phyloP scores from a whole-genome alignment of 2,888 invertebrate genomes.

The Xanthorhoe spadicearia region DNA sequence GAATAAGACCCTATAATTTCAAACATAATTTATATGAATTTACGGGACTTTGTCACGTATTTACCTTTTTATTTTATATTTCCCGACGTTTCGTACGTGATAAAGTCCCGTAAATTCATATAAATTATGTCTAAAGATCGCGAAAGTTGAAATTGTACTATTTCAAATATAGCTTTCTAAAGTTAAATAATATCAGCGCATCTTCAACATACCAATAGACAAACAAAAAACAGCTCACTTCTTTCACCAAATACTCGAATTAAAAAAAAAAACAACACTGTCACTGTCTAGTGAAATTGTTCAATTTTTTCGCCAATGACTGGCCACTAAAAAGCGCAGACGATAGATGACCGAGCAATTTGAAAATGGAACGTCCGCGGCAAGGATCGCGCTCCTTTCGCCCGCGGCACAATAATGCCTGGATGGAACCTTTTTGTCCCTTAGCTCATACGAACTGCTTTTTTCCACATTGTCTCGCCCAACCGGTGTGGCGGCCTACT shows the following conservation, averaged over 20 bases:
- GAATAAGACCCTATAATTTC: too few species aligned
- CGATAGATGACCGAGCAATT: slow-evolving; percentile 63
- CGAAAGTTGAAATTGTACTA: background rate
- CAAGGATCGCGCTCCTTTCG: slow-evolving; percentile 70
- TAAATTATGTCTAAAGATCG: too few species aligned
- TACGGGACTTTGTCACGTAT: too few species aligned
- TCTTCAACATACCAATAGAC: slow-evolving; percentile 43
- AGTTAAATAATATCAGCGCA: slow-evolving; percentile 13
- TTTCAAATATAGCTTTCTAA: slow-evolving; percentile 10
- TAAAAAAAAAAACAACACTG: slow-evolving; percentile 55
- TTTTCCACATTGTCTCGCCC: slow-evolving; percentile 72
- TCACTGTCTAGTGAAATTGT: slow-evolving; percentile 61
- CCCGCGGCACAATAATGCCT: slow-evolving; percentile 64
- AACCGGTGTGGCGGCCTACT: slow-evolving; percentile 58
- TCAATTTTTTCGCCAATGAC: slow-evolving; percentile 59
- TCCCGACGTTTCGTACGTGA: too few species aligned
- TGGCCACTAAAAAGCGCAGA: slow-evolving; percentile 50
- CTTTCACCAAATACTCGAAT: slow-evolving; percentile 44
- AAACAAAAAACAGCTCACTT: slow-evolving; percentile 44
- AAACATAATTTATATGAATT: too few species aligned
- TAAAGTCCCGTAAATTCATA: too few species aligned
- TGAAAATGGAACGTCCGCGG: slow-evolving; percentile 62
- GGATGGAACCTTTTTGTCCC: slow-evolving; percentile 74
- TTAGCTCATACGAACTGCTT: slow-evolving; percentile 63
- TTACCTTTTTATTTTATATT: too few species aligned